These are phyloP conservation scores for Peromyscus polionotus DNA, from an alignment of 2,113 vertebrate species.

Conservation along the genomic window DNA sequence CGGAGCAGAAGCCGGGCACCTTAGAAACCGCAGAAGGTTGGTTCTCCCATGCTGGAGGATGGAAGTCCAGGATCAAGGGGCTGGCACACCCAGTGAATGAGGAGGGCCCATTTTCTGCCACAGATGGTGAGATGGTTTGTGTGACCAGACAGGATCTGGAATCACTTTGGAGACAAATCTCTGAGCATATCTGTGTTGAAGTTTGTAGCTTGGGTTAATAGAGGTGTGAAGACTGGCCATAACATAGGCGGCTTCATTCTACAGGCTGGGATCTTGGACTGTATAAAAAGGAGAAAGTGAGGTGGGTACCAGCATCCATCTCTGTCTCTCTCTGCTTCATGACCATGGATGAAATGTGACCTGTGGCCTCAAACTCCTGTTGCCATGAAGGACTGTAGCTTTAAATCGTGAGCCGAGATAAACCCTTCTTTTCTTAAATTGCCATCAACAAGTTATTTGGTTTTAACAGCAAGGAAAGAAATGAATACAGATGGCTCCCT, in stretches of 20 bases:
- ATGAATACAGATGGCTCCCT: not conserved
- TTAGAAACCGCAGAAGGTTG: not conserved
- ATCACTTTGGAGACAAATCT: not conserved
- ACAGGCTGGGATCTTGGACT: not conserved
- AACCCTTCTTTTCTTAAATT: too few relatives aligned
- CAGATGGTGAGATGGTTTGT: not conserved
- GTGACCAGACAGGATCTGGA: not conserved
- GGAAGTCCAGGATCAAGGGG: not conserved
- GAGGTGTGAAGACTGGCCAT: not conserved
- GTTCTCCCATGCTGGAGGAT: not conserved
- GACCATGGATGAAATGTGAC: too few relatives aligned
- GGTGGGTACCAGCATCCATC: too few relatives aligned
- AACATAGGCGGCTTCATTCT: not conserved
- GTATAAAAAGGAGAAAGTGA: not conserved
- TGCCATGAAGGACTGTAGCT: not conserved
- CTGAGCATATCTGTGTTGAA: not conserved
- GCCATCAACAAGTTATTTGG: not conserved
- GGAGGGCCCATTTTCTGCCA: not conserved
- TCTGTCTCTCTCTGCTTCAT: not conserved
- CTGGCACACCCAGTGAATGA: not conserved
- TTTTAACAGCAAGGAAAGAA: not conserved
- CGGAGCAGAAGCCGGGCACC: not conserved
- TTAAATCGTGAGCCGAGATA: not conserved
- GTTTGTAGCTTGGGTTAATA: not conserved
- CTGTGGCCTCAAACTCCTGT: not conserved